phyloP scores from a whole-genome alignment of 2,888 invertebrate species.

The Chrysina gloriosa region DNA sequence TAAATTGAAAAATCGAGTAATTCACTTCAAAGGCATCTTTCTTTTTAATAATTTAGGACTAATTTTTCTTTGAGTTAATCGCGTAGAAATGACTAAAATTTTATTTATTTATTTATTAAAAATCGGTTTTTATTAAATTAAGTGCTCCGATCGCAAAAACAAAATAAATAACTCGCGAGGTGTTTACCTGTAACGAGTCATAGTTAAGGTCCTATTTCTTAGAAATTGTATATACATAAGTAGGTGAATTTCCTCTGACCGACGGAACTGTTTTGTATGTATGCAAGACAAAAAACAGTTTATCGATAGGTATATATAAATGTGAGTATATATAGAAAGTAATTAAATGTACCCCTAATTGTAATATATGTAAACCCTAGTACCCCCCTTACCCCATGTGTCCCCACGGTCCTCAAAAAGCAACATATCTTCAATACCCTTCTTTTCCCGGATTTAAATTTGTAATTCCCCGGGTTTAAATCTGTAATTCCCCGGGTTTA shows the following conservation, averaged over 20 bases:
- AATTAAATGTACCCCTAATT: slow-evolving; percentile 3
- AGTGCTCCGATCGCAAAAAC: neutral
- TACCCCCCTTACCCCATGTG: neutral
- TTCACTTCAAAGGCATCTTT: no score
- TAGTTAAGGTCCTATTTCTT: neutral
- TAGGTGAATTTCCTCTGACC: slow-evolving; percentile 10
- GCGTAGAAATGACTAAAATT: neutral
- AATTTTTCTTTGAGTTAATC: no score
- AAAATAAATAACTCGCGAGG: neutral
- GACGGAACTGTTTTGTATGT: slow-evolving; percentile 15
- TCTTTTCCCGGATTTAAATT: no score
- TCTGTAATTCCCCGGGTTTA: neutral
- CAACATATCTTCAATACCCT: slow-evolving; percentile 21
- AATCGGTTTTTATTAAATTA: neutral
- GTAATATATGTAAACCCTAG: slow-evolving; percentile 10
- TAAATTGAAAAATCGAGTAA: no score
- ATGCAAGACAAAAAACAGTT: slow-evolving; percentile 31
- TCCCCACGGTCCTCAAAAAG: neutral
- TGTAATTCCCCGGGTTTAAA: no score
- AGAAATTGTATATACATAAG: slow-evolving; percentile 10
- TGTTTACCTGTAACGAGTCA: no score
- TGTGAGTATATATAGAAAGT: slow-evolving; percentile 9
- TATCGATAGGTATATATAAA: neutral
- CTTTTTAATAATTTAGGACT: no score
- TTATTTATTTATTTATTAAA: slow-evolving; percentile 29